A percentile compares a stretch with the other conserved stretches of the same genome.
Evolutionary conservation across 2,113 vertebrate species (phyloP).

Genomic region (Sceloporus undulatus): DNA sequence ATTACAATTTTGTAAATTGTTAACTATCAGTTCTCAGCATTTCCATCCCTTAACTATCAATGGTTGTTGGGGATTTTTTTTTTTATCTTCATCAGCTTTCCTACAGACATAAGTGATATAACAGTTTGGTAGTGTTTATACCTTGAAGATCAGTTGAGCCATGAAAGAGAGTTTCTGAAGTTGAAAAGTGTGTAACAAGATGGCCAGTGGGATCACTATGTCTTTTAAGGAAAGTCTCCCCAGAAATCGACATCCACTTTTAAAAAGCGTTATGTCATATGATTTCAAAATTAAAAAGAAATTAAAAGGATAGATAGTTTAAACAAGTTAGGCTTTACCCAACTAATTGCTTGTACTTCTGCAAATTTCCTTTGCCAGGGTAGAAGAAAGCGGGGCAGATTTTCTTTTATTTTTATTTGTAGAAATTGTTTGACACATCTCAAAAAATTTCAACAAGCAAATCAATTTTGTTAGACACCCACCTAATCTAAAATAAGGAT

Average conservation of each 20-base stretch:
- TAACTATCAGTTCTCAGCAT: neutral
- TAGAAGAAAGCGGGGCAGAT: constrained; percentile 15
- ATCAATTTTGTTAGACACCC: neutral
- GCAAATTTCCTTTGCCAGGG: neutral
- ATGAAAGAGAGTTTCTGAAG: neutral
- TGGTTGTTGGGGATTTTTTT: neutral
- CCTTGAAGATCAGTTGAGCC: neutral
- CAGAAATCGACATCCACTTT: neutral
- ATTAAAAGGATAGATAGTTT: neutral
- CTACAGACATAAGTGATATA: neutral
- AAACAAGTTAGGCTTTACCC: neutral
- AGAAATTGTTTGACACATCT: accelerated
- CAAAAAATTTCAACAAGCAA: constrained; percentile 6
- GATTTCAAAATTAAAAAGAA: constrained; percentile 38
- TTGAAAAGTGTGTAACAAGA: neutral
- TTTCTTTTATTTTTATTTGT: neutral
- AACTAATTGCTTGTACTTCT: neutral
- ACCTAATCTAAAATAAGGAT: neutral
- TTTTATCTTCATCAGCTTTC: neutral
- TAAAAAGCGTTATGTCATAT: constrained; percentile 11
- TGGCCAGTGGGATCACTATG: constrained; percentile 16
- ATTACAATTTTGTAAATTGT: neutral
- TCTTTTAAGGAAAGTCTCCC: neutral
- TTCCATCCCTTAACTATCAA: neutral
- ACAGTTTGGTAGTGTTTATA: neutral